Evolutionary conservation across 2,113 vertebrate species (phyloP).

Genomic region (Heteronetta atricapilla): DNA sequence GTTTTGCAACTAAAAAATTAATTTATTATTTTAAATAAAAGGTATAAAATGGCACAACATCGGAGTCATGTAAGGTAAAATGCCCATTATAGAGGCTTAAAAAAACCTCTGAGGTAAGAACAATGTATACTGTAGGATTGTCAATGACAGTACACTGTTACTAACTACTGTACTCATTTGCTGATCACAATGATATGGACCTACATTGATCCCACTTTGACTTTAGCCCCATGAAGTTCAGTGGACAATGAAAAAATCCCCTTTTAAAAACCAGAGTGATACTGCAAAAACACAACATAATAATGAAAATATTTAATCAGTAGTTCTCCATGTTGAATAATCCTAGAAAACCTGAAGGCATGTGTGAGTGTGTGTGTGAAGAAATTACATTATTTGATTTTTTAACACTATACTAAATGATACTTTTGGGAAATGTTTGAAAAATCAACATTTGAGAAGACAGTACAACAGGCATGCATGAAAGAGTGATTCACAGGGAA

Average conservation of each 20-base stretch:
- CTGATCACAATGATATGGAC: background rate
- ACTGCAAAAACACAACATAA: background rate
- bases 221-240: background rate
- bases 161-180: background rate
- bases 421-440: background rate
- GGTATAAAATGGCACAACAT: background rate
- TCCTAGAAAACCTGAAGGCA: background rate
- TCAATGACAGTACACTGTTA: background rate
- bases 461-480: background rate
- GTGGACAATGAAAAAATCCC: background rate
- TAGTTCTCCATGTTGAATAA: background rate
- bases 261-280: background rate
- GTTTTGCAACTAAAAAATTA: background rate
- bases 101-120: background rate
- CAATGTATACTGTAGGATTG: background rate
- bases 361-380: background rate
- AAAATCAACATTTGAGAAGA: background rate
- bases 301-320: background rate
- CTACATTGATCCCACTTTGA: background rate
- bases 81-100: background rate
- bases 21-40: background rate
- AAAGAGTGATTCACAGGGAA: background rate
- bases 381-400: background rate
- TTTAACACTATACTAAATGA: background rate
- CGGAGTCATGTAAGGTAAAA: background rate